A percentile compares a stretch with the other conserved stretches of the same genome.
These are phyloP conservation scores for Pseudochirops cupreus DNA, from an alignment of 2,797 vertebrate species.

Conservation along the genomic window DNA sequence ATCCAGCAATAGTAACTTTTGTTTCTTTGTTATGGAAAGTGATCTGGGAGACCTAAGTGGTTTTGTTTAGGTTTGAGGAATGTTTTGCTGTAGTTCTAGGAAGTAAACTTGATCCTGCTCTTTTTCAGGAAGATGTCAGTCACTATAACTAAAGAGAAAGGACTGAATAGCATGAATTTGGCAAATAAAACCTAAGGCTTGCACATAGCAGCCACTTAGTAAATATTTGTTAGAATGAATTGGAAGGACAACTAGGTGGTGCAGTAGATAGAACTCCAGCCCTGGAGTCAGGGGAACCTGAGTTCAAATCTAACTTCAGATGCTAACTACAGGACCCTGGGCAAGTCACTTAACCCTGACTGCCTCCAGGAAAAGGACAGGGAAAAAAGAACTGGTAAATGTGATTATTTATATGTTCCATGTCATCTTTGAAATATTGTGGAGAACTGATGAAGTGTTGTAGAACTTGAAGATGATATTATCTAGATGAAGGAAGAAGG, in stretches of 20 bases:
- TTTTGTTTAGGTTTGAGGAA: not conserved
- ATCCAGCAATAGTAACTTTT: not conserved
- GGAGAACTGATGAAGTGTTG: not conserved
- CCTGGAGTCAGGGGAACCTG: not conserved
- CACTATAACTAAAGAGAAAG: not conserved
- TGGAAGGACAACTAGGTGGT: not conserved
- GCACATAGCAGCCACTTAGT: not conserved
- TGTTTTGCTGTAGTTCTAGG: not conserved
- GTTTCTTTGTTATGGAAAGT: not conserved
- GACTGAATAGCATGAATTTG: not conserved
- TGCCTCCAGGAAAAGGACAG: not conserved
- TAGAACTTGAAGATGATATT: not conserved
- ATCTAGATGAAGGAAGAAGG: not conserved
- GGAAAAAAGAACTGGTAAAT: not conserved
- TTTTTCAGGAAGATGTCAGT: not conserved
- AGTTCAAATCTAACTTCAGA: not conserved
- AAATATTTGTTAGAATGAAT: not conserved
- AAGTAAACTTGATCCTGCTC: not conserved
- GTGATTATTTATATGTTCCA: not conserved
- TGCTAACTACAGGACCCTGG: not conserved
- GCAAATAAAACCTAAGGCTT: not conserved
- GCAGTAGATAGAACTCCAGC: not conserved
- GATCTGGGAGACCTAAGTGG: not conserved
- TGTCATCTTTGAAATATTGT: not conserved
- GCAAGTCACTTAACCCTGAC: not conserved